Conservation (phyloP, 2,888 invertebrate species). For the Pherbina coryleti region DNA sequence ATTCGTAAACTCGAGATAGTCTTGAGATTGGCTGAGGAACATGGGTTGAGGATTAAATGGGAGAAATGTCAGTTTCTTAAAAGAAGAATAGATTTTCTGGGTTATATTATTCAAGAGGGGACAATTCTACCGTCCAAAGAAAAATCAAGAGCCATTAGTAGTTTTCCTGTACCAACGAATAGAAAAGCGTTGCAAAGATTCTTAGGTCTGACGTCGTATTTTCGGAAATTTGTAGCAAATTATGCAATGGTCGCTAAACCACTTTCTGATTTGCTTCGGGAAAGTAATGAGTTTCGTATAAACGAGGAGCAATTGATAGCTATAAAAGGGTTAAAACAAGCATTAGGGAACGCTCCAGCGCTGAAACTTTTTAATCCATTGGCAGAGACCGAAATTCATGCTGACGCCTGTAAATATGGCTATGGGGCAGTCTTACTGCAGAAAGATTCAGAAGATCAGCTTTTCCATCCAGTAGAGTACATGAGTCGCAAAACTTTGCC, state of each 20-base stretch:
- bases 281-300: not conserved
- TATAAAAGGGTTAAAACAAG: too few species aligned
- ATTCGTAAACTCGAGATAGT: not conserved
- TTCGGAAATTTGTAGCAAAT: constrained; percentile 9
- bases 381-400: constrained; percentile 41
- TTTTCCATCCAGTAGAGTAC: not conserved
- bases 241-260: constrained; percentile 57
- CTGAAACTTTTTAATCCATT: constrained; percentile 21
- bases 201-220: too few species aligned
- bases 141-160: constrained; percentile 16
- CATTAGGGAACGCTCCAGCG: not conserved
- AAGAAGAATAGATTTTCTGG: constrained; percentile 27
- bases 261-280: constrained; percentile 53
- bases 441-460: not conserved
- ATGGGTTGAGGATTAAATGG: not conserved
- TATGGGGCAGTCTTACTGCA: constrained; percentile 44
- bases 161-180: not conserved
- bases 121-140: constrained; percentile 36
- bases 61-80: not conserved
- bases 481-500: too few species aligned
- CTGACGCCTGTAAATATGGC: constrained; percentile 43
- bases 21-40: not conserved
- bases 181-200: constrained; percentile 7
- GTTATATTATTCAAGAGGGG: not conserved
- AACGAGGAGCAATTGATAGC: too few species aligned